These are phyloP conservation scores for Sphyrna mokarran DNA, from an alignment of 2,113 vertebrate species.

Conservation along the genomic window DNA sequence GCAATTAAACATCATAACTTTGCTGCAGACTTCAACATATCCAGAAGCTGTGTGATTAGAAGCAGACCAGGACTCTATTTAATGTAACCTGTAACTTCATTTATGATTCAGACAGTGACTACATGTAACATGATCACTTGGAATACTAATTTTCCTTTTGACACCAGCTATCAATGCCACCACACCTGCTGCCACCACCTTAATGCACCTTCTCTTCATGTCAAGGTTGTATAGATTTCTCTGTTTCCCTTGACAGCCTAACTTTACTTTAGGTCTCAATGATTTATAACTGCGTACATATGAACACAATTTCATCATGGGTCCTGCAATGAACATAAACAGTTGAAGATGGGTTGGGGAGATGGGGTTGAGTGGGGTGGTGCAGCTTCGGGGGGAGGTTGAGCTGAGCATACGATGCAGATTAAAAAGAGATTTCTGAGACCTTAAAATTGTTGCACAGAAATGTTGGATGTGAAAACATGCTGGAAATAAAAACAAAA, in stretches of 20 bases:
- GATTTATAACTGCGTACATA: neutral
- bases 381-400: too few species aligned
- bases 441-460: neutral
- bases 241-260: neutral
- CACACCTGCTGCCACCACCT: conserved; percentile 1
- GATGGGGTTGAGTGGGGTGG: too few species aligned
- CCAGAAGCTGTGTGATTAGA: neutral
- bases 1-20: neutral
- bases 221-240: neutral
- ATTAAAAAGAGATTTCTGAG: neutral
- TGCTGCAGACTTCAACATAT: neutral
- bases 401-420: neutral
- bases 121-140: neutral
- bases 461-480: neutral
- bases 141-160: neutral
- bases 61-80: neutral
- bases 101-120: neutral
- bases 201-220: neutral
- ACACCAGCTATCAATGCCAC: neutral
- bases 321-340: neutral
- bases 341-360: neutral
- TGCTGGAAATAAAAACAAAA: neutral
- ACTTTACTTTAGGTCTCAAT: neutral
- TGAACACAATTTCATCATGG: neutral
- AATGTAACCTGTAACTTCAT: neutral